Evolutionary conservation across 2,797 vertebrate genomes (phyloP).

Genomic region (Sorex maritimensis): DNA sequence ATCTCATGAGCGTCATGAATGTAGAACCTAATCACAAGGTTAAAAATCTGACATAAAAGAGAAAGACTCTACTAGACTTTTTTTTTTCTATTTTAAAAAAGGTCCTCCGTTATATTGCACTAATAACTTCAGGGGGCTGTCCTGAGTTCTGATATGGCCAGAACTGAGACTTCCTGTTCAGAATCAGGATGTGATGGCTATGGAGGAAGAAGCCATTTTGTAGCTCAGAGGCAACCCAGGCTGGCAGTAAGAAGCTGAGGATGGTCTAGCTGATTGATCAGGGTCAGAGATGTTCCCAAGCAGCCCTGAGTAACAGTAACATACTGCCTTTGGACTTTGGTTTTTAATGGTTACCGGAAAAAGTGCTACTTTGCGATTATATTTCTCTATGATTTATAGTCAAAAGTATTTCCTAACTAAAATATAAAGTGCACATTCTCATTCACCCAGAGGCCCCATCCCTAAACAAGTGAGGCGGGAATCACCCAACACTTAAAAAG

Average conservation of each 20-base stretch:
- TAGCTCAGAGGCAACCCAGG: constrained; percentile 46
- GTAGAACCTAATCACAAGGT: no score
- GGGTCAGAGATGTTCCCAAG: not conserved
- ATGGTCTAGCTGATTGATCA: rapidly evolving
- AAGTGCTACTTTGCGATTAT: not conserved
- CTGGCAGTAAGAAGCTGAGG: not conserved
- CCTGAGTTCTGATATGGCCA: not conserved
- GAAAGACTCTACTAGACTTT: not conserved
- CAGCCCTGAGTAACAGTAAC: no score
- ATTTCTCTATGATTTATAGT: constrained; percentile 10
- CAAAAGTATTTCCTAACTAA: constrained; percentile 24
- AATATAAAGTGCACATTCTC: not conserved
- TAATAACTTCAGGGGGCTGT: not conserved
- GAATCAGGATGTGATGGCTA: constrained; percentile 26
- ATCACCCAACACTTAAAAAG: constrained; percentile 48
- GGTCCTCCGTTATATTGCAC: not conserved
- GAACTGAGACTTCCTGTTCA: not conserved
- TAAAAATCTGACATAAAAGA: no score
- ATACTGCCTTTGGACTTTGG: not conserved
- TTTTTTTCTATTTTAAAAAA: constrained; percentile 16
- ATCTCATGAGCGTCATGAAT: no score
- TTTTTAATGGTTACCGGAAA: not conserved
- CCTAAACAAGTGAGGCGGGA: not conserved
- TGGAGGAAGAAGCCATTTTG: not conserved
- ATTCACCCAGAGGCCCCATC: not conserved